Evolutionary conservation across 2,888 invertebrate genomes (phyloP), one percentile per base, ranked within the genome.

Genomic region (Epistrophe grossulariae): DNA sequence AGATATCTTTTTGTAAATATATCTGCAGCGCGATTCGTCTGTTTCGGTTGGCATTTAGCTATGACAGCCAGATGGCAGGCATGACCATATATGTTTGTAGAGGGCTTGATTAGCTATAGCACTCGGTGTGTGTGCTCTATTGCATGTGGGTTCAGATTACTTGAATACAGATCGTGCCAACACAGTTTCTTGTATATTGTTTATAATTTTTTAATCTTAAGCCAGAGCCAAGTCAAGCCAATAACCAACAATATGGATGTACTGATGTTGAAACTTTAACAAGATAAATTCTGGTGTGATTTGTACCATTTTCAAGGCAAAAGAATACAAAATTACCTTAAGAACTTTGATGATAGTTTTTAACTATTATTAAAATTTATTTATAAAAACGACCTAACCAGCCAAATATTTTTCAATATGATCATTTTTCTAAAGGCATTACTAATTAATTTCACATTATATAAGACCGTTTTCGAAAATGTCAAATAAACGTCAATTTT

Each of bases 11-110:
- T 19, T 50, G 2, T 24, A 10, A 24, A 24, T 24, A 24, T 24
- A 24, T 28, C 15, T 55, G 8, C 15, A 11, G 8, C 15, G 11
- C 19, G 52, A 82, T 82, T 71, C 77, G 71, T 82, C 82, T 87
- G 87, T 76, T 87, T 50, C 79, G 82, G 48, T 79, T 87, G 82
- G 81, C 74, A 87, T 82, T 87, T 82, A 73, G 64, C 73, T 85
- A 81, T 81, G 85, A 85, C 78, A 78, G 78, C 84, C 78, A 45
- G 85, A 78, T 87, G 79, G 71, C 79, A 79, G 82, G 78, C 60
- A 68, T 76, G 72, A 59, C 87, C 87, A 87, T 83, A 79, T 83
- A 57, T 68, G n/a, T n/a, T n/a, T n/a, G 76, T 62, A 71, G 87
- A n/a, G 15, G 40, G 45, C 74, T 83, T 87, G 83, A 83, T 87